Percentiles rank a stretch among this genome's conserved stretches.
phyloP scores from a whole-genome alignment of 2,888 invertebrate species.

The Idaea straminata region DNA sequence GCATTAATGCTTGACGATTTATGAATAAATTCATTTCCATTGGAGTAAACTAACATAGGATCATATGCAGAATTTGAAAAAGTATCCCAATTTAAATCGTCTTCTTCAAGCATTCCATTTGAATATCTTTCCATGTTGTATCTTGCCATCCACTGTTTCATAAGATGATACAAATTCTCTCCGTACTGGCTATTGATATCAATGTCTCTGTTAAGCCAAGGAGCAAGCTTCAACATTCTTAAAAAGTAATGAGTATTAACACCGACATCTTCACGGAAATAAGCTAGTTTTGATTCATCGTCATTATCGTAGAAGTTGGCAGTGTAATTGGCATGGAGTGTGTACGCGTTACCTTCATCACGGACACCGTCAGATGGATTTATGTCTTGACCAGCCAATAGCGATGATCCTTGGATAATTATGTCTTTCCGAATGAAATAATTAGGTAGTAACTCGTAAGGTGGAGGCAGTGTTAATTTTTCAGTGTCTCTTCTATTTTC shows the following conservation, averaged over 20 bases:
- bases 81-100: slow-evolving; percentile 74
- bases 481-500: slow-evolving; percentile 80
- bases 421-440: slow-evolving; percentile 83
- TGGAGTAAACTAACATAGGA: slow-evolving; percentile 81
- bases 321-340: slow-evolving; percentile 65
- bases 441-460: slow-evolving; percentile 84
- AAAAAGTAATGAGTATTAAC: slow-evolving; percentile 84
- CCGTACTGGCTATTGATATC: slow-evolving; percentile 75
- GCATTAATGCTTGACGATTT: slow-evolving; percentile 68
- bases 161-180: slow-evolving; percentile 81
- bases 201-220: slow-evolving; percentile 74
- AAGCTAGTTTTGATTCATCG: slow-evolving; percentile 81
- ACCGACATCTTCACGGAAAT: slow-evolving; percentile 87
- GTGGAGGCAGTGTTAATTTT: slow-evolving; percentile 81
- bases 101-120: slow-evolving; percentile 81
- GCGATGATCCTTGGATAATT: slow-evolving; percentile 66
- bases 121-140: slow-evolving; percentile 86
- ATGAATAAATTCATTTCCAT: slow-evolving; percentile 82
- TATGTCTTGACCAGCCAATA: slow-evolving; percentile 50
- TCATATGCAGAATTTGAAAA: slow-evolving; percentile 76
- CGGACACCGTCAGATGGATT: slow-evolving; percentile 46
- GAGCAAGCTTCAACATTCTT: slow-evolving; percentile 73
- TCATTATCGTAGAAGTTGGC: slow-evolving; percentile 57
- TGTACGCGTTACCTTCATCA: slow-evolving; percentile 62
- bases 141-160: slow-evolving; percentile 84